A percentile compares a stretch with the other conserved stretches of the same genome.
Evolutionary conservation across 2,888 invertebrate species (phyloP).

Genomic region (Plebejus anna): DNA sequence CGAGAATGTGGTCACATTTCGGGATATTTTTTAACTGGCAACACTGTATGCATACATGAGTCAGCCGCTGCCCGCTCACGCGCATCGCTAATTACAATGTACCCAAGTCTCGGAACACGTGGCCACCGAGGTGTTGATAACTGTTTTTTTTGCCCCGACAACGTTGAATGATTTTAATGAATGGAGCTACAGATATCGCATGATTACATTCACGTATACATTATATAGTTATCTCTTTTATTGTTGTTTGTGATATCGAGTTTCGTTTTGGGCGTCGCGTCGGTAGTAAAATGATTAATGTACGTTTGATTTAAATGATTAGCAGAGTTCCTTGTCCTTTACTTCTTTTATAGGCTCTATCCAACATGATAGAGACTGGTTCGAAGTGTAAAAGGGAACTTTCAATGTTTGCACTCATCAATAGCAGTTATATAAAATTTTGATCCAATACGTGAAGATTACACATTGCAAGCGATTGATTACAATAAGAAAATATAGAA

Average conservation of each 20-base stretch:
- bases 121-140: constrained; percentile 39
- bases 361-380: too few species aligned
- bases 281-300: background rate
- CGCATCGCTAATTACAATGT: constrained; percentile 40
- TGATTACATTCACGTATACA: background rate
- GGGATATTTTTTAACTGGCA: background rate
- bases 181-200: constrained; percentile 13
- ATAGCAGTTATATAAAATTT: background rate
- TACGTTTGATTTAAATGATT: background rate
- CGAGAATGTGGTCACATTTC: background rate
- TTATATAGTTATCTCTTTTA: background rate
- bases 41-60: constrained; percentile 27
- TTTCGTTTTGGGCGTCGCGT: background rate
- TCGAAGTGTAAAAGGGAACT: too few species aligned
- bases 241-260: background rate
- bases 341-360: background rate
- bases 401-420: background rate
- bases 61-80: constrained; percentile 33
- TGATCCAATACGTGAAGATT: background rate
- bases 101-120: constrained; percentile 38
- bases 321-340: background rate
- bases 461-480: background rate
- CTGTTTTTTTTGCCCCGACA: constrained; percentile 30
- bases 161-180: constrained; percentile 19
- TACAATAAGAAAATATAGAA: background rate